phyloP scores from a whole-genome alignment of 2,797 vertebrate genomes.

The Lateolabrax maculatus region DNA sequence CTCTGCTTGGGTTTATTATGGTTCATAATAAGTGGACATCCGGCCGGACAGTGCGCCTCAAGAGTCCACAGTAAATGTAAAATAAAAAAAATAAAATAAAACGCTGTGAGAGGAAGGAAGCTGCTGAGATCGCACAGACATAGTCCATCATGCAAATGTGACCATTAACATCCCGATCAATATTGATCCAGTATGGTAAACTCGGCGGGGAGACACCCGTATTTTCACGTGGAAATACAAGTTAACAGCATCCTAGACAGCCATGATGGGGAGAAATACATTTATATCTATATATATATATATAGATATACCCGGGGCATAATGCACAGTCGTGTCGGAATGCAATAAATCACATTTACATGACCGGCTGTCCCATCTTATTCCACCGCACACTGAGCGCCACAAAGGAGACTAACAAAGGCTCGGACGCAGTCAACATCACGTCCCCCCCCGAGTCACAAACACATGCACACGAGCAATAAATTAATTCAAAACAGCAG shows the following conservation, averaged over 20 bases:
- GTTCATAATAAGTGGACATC: slow-evolving; percentile 33
- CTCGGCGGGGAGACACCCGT: background rate
- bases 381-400: slow-evolving; percentile 14
- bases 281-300: too few relatives aligned
- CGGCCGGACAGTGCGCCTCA: slow-evolving; percentile 15
- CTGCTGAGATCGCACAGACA: slow-evolving; percentile 1
- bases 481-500: background rate
- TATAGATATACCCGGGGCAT: too few relatives aligned
- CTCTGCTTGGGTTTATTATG: slow-evolving; percentile 39
- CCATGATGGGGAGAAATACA: background rate
- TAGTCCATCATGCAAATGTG: slow-evolving; percentile 1
- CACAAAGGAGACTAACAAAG: slow-evolving; percentile 47
- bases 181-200: slow-evolving; percentile 14
- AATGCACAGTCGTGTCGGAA: background rate
- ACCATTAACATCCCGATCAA: slow-evolving; percentile 12
- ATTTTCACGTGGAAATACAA: background rate
- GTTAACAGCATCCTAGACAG: background rate
- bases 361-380: slow-evolving; percentile 4
- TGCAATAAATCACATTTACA: background rate
- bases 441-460: slow-evolving; percentile 5
- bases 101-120: background rate
- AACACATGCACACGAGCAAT: background rate
- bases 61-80: background rate
- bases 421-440: slow-evolving; percentile 13
- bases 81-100: too few relatives aligned